Evolutionary conservation across 2,888 invertebrate genomes (phyloP), one percentile per base, ranked within the genome.

Genomic region (Homarus gammarus): DNA sequence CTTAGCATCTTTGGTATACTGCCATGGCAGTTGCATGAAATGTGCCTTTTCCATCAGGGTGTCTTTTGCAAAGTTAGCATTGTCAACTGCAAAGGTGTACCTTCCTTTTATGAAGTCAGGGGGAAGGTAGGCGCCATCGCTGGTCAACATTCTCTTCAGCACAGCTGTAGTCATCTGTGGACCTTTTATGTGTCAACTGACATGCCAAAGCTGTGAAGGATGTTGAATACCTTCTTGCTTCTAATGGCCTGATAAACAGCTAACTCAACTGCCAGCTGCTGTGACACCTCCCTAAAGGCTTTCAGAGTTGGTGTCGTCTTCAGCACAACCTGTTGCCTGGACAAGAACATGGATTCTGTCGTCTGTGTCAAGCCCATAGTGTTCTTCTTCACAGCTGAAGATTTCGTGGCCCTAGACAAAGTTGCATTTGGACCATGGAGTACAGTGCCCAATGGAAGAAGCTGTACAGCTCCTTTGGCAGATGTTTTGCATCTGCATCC

Each of bases 51-150:
- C 40, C 73, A 33, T 73, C 40, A 31, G n/a, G 73, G 73, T 36
- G 33, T 73, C 73, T n/a, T 73, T 73, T 18, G 38, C 27, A 2
- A 38, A 73, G 27, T 73, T 40, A 12, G 73, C 36, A 10, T 73
- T 73, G 40, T 33, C 73, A 31, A 73, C 38, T 73, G 38, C 40
- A 73, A 73, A 73, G 36, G 22, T 18, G 18, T 56, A 56, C 56
- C 56, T 56, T 18, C 56, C 56, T 56, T 56, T 15, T 18, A 18
- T 56, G 56, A 56, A 18, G 56, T 56, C 56, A 56, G 56, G 56
- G 12, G 56, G 56, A 56, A 56, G 56, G 18, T 56, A 18, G 56
- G 56, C 15, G 12, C 56, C 56, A 56, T 56, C 18, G 56, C 56
- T 56, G 56, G 56, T 15, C 18, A 18, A 18, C 56, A 56, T 18